Base-by-base conservation (phyloP, 1,140 invertebrate genomes). In the Drosophila paulistorum region DNA sequence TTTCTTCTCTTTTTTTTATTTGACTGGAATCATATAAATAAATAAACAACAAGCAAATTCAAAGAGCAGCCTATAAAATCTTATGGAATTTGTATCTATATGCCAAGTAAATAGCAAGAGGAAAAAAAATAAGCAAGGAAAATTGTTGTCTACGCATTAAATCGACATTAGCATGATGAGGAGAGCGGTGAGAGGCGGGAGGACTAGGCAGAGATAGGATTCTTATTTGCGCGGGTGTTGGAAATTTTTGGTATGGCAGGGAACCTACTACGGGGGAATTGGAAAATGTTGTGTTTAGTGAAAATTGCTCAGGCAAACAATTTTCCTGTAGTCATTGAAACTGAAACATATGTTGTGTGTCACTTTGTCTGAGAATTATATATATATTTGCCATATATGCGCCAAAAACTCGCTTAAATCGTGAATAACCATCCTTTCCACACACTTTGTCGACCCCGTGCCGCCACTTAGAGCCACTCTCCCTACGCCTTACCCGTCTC, bases 281-380 rank as follows among this genome's bases (percentile, higher is more conserved):
- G 54, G 35, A 58, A 66, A 77, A 77, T 77, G 74, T 66, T 77
- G 72, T 78, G 76, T 75, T 75, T 78, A 68, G 76, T 78, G 68
- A 71, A 78, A 75, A 78, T 78, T 75, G 76, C 73, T 78, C 57
- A 37, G 57, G 67, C 41, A 71, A 51, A 71, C 72, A 75, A 78
- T 78, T 75, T 75, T 65, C 68, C 65, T 75, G 76, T 75, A 75
- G 64, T 75, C 76, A 78, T 78, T 78, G 68, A 78, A 65, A 75
- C 61, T 71, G 65, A 71, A 78, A 78, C 76, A 78, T 78, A 78
- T 78, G 76, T 78, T 75, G 76, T 55, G 76, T 71, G 76, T 78
- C 76, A 78, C 76, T 75, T 65, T 68, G 45, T 51, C 45, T 51
- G 45, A 20, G 45, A 51, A 51, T 51, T 23, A 23, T 51, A 51